Base-by-base conservation (phyloP, 2,113 vertebrate species). In the Otis tarda region DNA sequence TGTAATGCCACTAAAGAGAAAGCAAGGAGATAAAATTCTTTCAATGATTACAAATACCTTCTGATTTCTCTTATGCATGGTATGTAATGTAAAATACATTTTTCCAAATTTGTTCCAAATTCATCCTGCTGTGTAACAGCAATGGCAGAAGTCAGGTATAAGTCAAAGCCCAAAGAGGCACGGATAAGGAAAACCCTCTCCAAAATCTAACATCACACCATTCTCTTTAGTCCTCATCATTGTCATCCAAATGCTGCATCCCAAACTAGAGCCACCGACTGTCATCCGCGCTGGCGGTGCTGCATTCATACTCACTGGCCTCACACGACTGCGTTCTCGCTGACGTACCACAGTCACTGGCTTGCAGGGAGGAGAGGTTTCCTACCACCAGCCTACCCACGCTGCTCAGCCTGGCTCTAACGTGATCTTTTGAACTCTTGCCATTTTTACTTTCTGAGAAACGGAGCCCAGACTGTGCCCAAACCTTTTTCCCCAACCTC, bases 211-310 rank as follows among this genome's bases (percentile, higher is more conserved):
- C 35, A 33, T 9, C 2, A 8, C 35, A 24, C 14, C 25, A 21
- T 9, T 39, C 30, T 59, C 80, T 53, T 73, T 11, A 57, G 27
- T 45, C 43, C 24, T 64, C 41, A 70, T 5, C 31, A 23, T 25
- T 15, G 14, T 33, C 30, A 59, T 57, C 25, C 69, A 73, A 49
- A 37, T 10, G 39, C 68, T 31, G 68, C 68, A 47, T 9, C 73
- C 53, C 56, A 57, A 7, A 39, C 10, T 2, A 53, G 30, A 74
- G 50, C 59, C 33, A 30, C 0, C 2, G 59, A 27, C 22, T 4
- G 5, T 4, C 4, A 2, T 2, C 39, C 6, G 20, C n/a, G 27
- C 65, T 24, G 39, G 9, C 10, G 24, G 35, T 8, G 1, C 9
- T 20, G 37, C 2, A 4, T 14, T 53, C 9, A 6, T 25, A 53